phyloP scores from a whole-genome alignment of 64 coral and sea anemone genomes.

The Actinia tenebrosa region DNA sequence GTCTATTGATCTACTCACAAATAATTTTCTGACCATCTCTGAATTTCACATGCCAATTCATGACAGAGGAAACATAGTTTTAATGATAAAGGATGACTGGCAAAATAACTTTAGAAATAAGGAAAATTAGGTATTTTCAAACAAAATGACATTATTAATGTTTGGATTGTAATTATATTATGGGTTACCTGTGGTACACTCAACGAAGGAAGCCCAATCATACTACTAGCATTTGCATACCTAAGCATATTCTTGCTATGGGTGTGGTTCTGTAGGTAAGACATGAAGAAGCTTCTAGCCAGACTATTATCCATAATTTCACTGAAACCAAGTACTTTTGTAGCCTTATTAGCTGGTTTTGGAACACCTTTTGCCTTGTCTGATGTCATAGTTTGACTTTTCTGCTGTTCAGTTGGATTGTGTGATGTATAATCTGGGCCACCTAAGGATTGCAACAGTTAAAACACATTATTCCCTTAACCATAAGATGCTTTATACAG shows the following conservation, averaged over 20 bases:
- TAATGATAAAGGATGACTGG: no score
- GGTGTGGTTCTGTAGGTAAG: constrained; percentile 85
- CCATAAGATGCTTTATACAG: no score
- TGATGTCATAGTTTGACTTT: background rate
- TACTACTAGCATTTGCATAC: constrained; percentile 12
- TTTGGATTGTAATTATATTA: no score
- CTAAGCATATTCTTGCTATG: constrained; percentile 85
- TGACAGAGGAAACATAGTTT: no score
- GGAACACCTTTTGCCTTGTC: constrained; percentile 31
- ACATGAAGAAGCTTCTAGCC: constrained; percentile 96
- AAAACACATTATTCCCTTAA: no score
- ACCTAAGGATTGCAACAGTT: constrained; percentile 10
- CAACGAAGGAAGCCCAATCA: background rate
- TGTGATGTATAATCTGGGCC: constrained; percentile 92
- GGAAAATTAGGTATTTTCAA: background rate
- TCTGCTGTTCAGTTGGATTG: constrained; percentile 25
- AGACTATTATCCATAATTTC: constrained; percentile 98
- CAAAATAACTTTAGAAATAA: background rate
- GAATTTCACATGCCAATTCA: no score
- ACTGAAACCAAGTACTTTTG: constrained; percentile 71
- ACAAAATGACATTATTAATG: no score
- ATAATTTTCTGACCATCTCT: no score
- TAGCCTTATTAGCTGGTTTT: constrained; percentile 33
- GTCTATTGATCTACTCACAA: no score
- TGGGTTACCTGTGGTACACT: background rate